Conservation (phyloP, 2,888 invertebrate species). For the Nudaria mundana region DNA sequence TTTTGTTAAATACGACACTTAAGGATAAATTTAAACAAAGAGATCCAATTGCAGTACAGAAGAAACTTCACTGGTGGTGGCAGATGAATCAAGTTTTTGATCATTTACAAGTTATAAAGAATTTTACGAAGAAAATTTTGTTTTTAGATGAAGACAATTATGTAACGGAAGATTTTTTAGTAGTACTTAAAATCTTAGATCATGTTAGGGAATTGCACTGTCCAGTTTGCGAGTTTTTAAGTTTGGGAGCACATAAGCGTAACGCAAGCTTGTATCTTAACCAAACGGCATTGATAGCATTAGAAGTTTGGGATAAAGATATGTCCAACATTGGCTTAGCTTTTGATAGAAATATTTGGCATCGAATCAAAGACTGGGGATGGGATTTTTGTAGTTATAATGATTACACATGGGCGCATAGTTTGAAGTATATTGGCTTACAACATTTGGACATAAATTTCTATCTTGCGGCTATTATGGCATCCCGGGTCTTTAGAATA, state of each 20-base stretch:
- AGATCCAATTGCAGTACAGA: conserved; percentile 32
- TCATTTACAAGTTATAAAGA: conserved; percentile 22
- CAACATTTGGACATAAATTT: conserved; percentile 21
- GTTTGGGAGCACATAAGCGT: conserved; percentile 37
- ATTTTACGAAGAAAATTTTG: conserved; percentile 30
- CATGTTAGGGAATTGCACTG: conserved; percentile 19
- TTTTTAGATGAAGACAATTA: conserved; percentile 41
- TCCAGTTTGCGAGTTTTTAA: conserved; percentile 42
- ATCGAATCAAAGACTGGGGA: conserved; percentile 31
- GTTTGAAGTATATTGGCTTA: conserved; percentile 32
- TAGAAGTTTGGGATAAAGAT: conserved; percentile 35
- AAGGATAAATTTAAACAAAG: conserved; percentile 16
- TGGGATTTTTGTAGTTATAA: conserved; percentile 42
- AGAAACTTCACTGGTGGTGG: conserved; percentile 58
- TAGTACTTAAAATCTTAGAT: conserved; percentile 32
- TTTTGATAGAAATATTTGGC: conserved; percentile 45
- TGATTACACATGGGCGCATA: conserved; percentile 46
- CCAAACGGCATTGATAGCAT: conserved; percentile 12
- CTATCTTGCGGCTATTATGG: conserved; percentile 29
- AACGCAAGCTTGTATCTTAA: conserved; percentile 18
- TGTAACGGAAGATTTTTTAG: conserved; percentile 44
- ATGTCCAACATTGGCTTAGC: conserved; percentile 36
- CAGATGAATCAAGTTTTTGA: conserved; percentile 45
- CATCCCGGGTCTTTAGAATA: conserved; percentile 42
- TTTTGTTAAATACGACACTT: neutral